Evolutionary conservation across 1,140 invertebrate genomes (phyloP), one percentile per base, ranked within the genome.

Genomic region (Aphaenogaster ashmeadi): DNA sequence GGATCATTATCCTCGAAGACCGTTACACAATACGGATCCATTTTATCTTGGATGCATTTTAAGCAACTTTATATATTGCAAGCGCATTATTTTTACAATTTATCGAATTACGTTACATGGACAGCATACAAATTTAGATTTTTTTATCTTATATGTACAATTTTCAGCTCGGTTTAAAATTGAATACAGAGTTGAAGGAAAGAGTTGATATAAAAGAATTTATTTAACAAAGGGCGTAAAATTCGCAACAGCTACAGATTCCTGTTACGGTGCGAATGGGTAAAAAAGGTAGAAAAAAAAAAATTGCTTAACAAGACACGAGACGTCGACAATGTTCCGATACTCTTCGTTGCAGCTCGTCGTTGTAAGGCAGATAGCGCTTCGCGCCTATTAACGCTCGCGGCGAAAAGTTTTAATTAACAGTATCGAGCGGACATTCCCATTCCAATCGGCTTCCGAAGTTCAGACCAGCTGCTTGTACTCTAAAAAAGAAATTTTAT

Each of bases 321-420:
- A 78, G 80, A 78, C 88, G 54, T 88, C 84, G 74, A 52, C 11
- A 77, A 54, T 64, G 64, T 86, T 91, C 36, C 87, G 87, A 86
- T 90, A 86, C 56, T 62, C 75, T 90, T 86, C 60, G 84, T 89
- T 84, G 54, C 62, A 58, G 36, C 56, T 88, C 36, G 36, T 78
- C 54, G 69, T 58, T 52, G 62, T 54, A 54, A 71, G 47, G 27
- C 52, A 62, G 67, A 56, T 54, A 75, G 56, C 69, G 54, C n/a
- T 75, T 84, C 41, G 80, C 69, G 54, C 80, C 80, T 84, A 84
- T 84, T 84, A 87, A 47, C 44, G 62, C 75, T 52, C 60, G 21
- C 47, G 69, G 60, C 50, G 77, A 71, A 69, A 87, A 88, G 77
- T 90, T 90, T 91, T 90, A 90, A 91, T 91, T 90, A 88, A 78